Base-by-base conservation (phyloP, 2,113 vertebrate species). In the Hypanus sabinus region DNA sequence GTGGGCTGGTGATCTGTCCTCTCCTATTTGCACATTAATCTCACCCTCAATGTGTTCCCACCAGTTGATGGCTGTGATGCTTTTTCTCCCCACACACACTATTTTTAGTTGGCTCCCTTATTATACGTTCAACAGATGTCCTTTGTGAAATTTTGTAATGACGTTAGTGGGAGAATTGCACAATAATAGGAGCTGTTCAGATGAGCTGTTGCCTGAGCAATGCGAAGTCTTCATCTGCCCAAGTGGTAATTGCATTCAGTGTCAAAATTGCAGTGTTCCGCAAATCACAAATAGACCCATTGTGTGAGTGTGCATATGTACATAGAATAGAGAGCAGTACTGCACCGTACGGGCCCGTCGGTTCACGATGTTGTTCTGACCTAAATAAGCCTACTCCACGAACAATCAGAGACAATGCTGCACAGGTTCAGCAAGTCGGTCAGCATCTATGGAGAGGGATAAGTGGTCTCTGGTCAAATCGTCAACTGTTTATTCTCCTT, bases 241-340 rank as follows among this genome's bases (percentile, higher is more conserved):
- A 88, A 88, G 85, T 88, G 85, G 62, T 88, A 88, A 88, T 88
- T 65, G 85, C 57, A 88, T 88, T 62, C 85, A 88, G 85, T 18
- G 85, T 88, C 57, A 88, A 65, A 88, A 3, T 14, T 62, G 85
- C 85, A 30, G 85, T 11, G 65, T 33, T 65, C 85, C 2, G 57
- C 57, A 65, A 24, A n/a, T 88, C 10, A 60, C 46, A 87, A 87
- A 30, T 60, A 57, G 24, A 60, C 55, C 83, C 83, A 87, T 60
- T 87, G 83, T 87, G 83, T 57, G 71, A 73, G 71, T 24, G 71
- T 73, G 71, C 20, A 20, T 73, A 14, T 87, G 55, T 60, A 46
- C 46, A 46, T 46, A 46, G 46, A 46, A 46, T 46, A 46, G 46
- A 46, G 46, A 46, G 46, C n/a, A n/a, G n/a, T n/a, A n/a, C n/a